A percentile compares a stretch with the other conserved stretches of the same genome.
These are phyloP conservation scores for Protophormia terraenovae DNA, from an alignment of 2,888 invertebrate genomes.

Conservation along the genomic window DNA sequence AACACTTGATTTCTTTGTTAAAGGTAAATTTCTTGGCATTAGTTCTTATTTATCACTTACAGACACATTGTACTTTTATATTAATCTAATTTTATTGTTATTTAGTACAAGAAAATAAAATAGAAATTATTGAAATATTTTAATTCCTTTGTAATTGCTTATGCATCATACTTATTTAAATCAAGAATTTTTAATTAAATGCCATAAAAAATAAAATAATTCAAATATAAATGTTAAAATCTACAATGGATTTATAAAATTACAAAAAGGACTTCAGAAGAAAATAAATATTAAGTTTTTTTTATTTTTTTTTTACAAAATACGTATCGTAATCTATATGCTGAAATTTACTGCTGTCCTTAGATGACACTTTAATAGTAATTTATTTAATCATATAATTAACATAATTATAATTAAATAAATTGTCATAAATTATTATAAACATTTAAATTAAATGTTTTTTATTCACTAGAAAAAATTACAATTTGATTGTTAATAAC, in stretches of 20 bases:
- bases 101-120: neutral
- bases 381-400: neutral
- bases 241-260: neutral
- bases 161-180: neutral
- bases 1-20: neutral
- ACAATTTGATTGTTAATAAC: neutral
- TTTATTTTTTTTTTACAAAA: too few species aligned
- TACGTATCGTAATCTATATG: too few species aligned
- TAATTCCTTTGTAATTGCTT: constrained; percentile 16
- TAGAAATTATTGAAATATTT: constrained; percentile 14
- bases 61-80: neutral
- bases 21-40: neutral
- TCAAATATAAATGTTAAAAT: neutral
- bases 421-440: too few species aligned
- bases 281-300: neutral
- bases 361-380: neutral
- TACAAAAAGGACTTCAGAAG: neutral
- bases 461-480: too few species aligned
- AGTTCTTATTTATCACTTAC: neutral
- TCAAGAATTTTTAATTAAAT: constrained; percentile 34
- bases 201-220: neutral
- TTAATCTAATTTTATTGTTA: constrained; percentile 10
- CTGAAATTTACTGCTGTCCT: too few species aligned
- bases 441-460: neutral
- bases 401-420: neutral